A percentile compares a stretch with the other conserved stretches of the same genome.
Evolutionary conservation across 2,113 vertebrate species (phyloP).

Genomic region (Catagonus wagneri): DNA sequence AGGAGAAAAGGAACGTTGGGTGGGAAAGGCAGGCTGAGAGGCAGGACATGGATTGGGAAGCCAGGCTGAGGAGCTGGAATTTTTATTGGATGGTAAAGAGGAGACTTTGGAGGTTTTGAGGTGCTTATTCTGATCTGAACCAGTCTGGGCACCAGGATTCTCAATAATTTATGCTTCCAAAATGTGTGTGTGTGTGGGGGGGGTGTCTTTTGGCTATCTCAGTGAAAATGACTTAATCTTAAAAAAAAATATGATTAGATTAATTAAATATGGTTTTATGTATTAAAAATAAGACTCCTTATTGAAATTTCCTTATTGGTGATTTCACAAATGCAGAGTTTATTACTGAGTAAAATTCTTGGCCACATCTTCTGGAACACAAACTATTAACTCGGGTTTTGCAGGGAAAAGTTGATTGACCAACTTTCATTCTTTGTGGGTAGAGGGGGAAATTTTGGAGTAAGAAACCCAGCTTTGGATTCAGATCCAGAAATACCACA

Average conservation of each 20-base stretch:
- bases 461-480: not conserved
- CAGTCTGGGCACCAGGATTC: not conserved
- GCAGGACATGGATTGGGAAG: not conserved
- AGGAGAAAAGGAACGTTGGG: not conserved
- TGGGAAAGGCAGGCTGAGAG: not conserved
- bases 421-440: constrained; percentile 56
- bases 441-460: not conserved
- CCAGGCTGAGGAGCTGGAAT: not conserved
- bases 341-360: constrained; percentile 29
- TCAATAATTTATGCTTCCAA: not conserved
- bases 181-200: not conserved
- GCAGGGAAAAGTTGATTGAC: constrained; percentile 75
- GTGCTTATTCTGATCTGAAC: not conserved
- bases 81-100: not conserved
- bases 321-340: constrained; percentile 76
- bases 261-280: constrained; percentile 27
- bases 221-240: not conserved
- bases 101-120: not conserved
- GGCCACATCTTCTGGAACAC: constrained; percentile 16
- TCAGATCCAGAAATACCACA: not conserved
- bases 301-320: constrained; percentile 70
- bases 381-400: not conserved
- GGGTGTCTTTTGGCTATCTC: not conserved
- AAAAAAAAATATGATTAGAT: not conserved
- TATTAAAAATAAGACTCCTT: constrained; percentile 81